Percentiles rank a stretch among this genome's conserved stretches.
Conservation (phyloP, 2,797 vertebrate genomes). For the Lepus oiostolus region DNA sequence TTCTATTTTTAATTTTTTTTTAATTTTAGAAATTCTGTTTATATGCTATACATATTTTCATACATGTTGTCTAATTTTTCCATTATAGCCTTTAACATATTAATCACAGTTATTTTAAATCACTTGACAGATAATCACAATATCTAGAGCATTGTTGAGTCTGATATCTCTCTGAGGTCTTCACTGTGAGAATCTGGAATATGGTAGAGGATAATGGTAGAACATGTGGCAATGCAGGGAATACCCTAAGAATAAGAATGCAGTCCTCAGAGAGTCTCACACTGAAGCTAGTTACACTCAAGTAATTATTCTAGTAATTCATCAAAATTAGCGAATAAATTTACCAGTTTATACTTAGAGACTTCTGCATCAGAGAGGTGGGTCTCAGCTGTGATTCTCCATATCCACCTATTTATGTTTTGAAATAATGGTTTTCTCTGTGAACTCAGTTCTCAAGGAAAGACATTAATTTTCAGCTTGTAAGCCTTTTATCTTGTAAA, state of each 20-base stretch:
- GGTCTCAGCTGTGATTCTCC: not conserved
- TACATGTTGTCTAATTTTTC: not conserved
- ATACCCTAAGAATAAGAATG: not conserved
- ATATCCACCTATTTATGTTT: not conserved
- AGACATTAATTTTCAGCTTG: slow-evolving; percentile 3
- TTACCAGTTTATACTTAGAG: not conserved
- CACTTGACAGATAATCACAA: not conserved
- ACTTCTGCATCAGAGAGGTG: not conserved
- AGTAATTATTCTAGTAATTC: not conserved
- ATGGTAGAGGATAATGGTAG: accelerated
- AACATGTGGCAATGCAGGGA: too few species aligned
- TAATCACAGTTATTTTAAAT: not conserved
- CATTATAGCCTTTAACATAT: not conserved
- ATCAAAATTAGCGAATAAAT: not conserved
- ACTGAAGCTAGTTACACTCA: not conserved
- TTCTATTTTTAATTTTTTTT: not conserved
- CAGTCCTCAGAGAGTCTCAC: not conserved
- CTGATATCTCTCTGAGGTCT: not conserved
- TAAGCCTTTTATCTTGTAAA: not conserved
- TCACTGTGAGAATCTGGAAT: not conserved
- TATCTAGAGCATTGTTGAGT: not conserved
- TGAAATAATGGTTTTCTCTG: not conserved
- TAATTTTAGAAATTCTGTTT: not conserved
- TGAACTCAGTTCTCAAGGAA: not conserved
- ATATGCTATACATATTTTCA: not conserved